phyloP scores from a whole-genome alignment of 1,140 invertebrate genomes.

The Trachymyrmex septentrionalis region DNA sequence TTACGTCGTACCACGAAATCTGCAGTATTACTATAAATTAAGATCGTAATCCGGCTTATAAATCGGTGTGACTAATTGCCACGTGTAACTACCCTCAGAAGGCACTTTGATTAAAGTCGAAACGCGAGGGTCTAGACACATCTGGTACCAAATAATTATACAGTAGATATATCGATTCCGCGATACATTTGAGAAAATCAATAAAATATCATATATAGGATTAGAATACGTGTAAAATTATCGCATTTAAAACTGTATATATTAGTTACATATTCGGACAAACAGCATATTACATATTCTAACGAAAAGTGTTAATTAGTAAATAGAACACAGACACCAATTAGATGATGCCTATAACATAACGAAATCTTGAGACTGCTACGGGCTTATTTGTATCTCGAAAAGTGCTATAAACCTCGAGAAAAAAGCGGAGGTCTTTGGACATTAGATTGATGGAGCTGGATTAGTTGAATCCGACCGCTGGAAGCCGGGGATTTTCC shows the following conservation, averaged over 20 bases:
- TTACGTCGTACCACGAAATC: conserved; percentile 25
- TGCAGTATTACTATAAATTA: conserved; percentile 73
- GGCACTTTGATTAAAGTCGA: conserved; percentile 78
- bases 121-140: conserved; percentile 68
- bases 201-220: not conserved
- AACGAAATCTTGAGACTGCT: conserved; percentile 42
- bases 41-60: conserved; percentile 76
- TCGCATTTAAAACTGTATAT: not conserved
- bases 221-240: not conserved
- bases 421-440: conserved; percentile 62
- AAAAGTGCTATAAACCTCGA: conserved; percentile 62
- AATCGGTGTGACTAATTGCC: conserved; percentile 77
- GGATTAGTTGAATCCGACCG: conserved; percentile 81
- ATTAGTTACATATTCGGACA: too few relatives aligned
- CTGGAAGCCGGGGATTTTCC: conserved; percentile 78
- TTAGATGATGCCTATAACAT: not conserved
- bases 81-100: conserved; percentile 71
- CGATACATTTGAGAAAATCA: conserved; percentile 20
- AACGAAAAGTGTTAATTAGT: conserved; percentile 45
- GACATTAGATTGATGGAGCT: conserved; percentile 82
- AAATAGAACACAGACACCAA: not conserved
- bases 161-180: not conserved
- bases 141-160: conserved; percentile 73
- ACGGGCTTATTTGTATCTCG: conserved; percentile 38
- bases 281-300: not conserved